These are phyloP conservation scores for Ambastaia sidthimunki DNA, from an alignment of 2,797 vertebrate genomes.

Conservation along the genomic window DNA sequence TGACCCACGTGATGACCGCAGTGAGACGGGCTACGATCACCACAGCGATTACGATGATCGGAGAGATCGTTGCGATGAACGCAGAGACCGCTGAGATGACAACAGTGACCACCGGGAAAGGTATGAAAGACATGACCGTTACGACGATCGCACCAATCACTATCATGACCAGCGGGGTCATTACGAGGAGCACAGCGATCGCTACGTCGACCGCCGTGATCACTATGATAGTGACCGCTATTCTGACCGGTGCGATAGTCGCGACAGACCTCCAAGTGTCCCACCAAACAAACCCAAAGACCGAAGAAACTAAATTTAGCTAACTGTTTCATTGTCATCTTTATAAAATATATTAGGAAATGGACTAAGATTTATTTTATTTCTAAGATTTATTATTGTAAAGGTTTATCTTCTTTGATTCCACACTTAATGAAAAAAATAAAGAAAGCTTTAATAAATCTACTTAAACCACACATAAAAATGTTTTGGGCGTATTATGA, in stretches of 20 bases:
- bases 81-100: conserved; percentile 33
- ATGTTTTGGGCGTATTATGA: background rate
- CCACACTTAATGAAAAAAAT: background rate
- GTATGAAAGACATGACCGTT: background rate
- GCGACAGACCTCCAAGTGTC: conserved; percentile 55
- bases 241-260: conserved; percentile 8
- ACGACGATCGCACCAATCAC: conserved; percentile 59
- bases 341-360: background rate
- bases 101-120: background rate
- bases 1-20: conserved; percentile 7
- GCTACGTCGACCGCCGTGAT: background rate
- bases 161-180: conserved; percentile 39
- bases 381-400: no score
- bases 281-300: conserved; percentile 65
- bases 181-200: background rate
- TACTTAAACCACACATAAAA: background rate
- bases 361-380: background rate
- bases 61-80: conserved; percentile 47
- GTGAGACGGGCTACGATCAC: conserved; percentile 41
- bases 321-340: no score
- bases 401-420: background rate
- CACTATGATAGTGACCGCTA: background rate
- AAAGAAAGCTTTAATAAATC: background rate
- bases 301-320: background rate
- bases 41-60: conserved; percentile 8